Base-by-base conservation (phyloP, 2,797 vertebrate genomes). In the Darevskia mixta region DNA sequence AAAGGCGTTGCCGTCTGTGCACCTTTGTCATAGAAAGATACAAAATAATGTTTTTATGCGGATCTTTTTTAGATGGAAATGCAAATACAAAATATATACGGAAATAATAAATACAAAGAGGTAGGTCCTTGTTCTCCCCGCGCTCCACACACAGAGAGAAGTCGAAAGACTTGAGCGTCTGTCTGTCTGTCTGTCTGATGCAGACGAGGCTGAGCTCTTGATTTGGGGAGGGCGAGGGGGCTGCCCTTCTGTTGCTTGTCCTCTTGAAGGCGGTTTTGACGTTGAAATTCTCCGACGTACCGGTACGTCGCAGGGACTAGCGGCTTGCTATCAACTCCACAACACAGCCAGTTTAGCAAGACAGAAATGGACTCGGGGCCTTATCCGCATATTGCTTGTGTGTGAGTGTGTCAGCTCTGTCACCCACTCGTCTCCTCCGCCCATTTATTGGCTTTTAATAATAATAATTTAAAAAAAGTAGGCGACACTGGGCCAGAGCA, bases 181-280 rank as follows among this genome's bases (percentile, higher is more conserved):
- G 89, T 92, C 92, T 94, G 94, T 90, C 90, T 88, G 90, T 95
- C 92, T 94, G 90, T 87, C 92, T 89, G 91, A 93, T 93, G 92
- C 88, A 49, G 49, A 49, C 11, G 89, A 91, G 90, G 92, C 92
- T 91, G 0, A 38, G 87, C 87, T 15, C 91, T 92, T 92, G 94
- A 93, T 94, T 66, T 32, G 43, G n/a, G 45, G n/a, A 23, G 29
- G 61, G 18, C 8, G 5, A 6, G 93, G 82, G 86, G 92, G 93
- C 90, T 93, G 92, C 94, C 92, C 94, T 93, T 95, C 94, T 94
- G 93, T 89, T 95, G 91, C 94, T 93, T 92, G 94, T 95, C 93
- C 91, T 95, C 87, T 91, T 76, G 85, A 92, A 89, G 90, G 86
- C 92, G 88, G 91, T 94, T 95, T 95, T 93, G 91, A 92, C 90